Base-by-base conservation (phyloP, 2,888 invertebrate genomes). In the Gymnosoma rotundatum region DNA sequence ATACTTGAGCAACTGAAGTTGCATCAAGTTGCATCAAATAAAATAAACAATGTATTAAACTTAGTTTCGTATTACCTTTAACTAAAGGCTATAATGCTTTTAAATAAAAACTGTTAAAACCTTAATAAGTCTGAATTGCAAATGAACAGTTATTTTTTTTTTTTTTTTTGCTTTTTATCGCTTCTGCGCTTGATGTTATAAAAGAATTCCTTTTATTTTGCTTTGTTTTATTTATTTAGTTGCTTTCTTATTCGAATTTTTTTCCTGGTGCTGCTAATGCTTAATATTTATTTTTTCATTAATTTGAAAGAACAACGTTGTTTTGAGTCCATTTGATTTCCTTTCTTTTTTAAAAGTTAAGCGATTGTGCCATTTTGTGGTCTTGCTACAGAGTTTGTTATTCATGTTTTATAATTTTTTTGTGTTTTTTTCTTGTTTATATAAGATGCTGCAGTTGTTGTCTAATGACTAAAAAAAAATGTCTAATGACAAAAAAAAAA, bases 331-430 rank as follows among this genome's bases (percentile, higher is more conserved):
- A 12, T 42, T 42, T 42, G 42, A 2, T 12, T 48, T 48, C n/a
- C 42, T 50, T 50, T 20, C 25, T 54, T n/a, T 52, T 20, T 16
- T 42, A 42, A 42, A 63, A 74, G 54, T 74, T 52, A 63, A 74
- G 54, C 63, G 74, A 63, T 74, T 56, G 74, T 16, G 18, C 18
- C 36, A 52, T 12, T 20, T 20, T 18, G 25, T 48, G 16, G 25
- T 32, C 18, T 63, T n/a, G 10, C 32, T 64, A 10, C 18, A 16
- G 14, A 16, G 5, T 36, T 36, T 5, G 36, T 54, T 69, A 10
- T 54, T 25, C 9, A 20, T 69, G 42, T 56, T 38, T 56, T 69
- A 63, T 45, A 45, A 64, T 25, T 69, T 69, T 45, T 70, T 5
- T 32, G 8, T 32, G 3, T 32, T 32, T 0, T 32, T 32, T 32